phyloP scores from a whole-genome alignment of 2,113 vertebrate genomes.

The Platichthys stellatus region DNA sequence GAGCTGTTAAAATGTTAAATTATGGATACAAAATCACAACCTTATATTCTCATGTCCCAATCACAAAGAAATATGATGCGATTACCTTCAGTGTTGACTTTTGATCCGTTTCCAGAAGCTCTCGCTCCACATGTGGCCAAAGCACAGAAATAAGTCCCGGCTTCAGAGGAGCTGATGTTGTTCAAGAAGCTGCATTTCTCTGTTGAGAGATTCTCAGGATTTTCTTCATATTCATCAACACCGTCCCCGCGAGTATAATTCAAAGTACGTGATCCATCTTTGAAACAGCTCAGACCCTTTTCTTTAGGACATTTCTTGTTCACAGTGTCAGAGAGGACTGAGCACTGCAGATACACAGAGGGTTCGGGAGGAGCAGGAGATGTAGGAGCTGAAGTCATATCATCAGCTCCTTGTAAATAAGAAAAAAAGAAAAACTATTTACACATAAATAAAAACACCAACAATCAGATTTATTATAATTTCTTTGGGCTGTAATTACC shows the following conservation, averaged over 20 bases:
- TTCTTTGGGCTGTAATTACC: constrained; percentile 41
- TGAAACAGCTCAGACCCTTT: constrained; percentile 44
- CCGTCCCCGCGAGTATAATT: background rate
- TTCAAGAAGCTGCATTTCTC: constrained; percentile 22
- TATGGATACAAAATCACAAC: background rate
- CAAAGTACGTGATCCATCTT: background rate
- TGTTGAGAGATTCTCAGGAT: background rate
- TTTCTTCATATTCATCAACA: background rate
- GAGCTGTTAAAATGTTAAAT: background rate
- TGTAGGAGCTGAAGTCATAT: background rate
- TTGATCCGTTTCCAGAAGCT: constrained; percentile 12
- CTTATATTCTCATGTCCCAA: background rate
- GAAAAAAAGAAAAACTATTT: background rate
- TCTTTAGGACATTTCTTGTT: constrained; percentile 24
- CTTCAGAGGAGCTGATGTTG: constrained; percentile 25
- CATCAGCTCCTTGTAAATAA: background rate
- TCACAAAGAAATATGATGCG: background rate
- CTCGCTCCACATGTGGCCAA: constrained; percentile 20
- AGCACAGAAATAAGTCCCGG: constrained; percentile 42
- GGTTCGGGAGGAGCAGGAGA: constrained; percentile 19
- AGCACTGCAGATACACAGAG: constrained; percentile 33
- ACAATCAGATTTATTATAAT: no score
- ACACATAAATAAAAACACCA: background rate
- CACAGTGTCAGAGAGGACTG: constrained; percentile 6
- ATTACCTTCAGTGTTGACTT: constrained; percentile 14